Base-by-base conservation (phyloP, 1,140 invertebrate genomes). In the Cydia pomonella region DNA sequence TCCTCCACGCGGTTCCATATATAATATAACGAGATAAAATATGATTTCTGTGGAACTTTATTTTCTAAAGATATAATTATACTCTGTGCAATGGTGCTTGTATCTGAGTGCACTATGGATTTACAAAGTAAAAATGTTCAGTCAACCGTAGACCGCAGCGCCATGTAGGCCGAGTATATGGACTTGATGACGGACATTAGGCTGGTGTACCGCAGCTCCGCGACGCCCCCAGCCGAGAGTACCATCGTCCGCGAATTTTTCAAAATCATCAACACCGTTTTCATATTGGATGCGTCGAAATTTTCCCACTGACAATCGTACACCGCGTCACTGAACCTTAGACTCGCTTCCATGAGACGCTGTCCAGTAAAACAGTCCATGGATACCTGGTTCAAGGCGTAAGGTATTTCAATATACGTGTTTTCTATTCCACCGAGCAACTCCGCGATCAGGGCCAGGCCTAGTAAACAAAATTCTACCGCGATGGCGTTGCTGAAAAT, bases 341-440 rank as follows among this genome's bases (percentile, higher is more conserved):
- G 12, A 44, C 79, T 79, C 0, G 87, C 83, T 50, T 89, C 87
- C 16, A 84, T 82, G 0, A 89, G 21, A 12, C 80, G 80, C 63
- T 89, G 87, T 1, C 87, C 87, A 6, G 77, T 73, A 1, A 80
- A 75, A 66, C 84, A 87, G 33, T 88, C 84, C 73, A 88, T 85
- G 9, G 74, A 78, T n/a, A 89, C 78, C 66, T 82, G 77, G 0
- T 83, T 74, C 7, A 89, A 74, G 1, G 82, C 79, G 72, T 81
- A 89, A 0, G 87, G 87, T 10, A 88, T 10, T 73, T 87, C 72
- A 5, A 91, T 27, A 74, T 84, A 88, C 0, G 87, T 89, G 25
- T 89, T 87, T 66, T 89, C 84, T 63, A 91, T 50, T 0, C 84
- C 86, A 9, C 86, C 87, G 0, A 91, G 76, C 16, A 88, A 73